phyloP scores from a whole-genome alignment of 2,888 invertebrate genomes.

The Rugalucina vietnamica region DNA sequence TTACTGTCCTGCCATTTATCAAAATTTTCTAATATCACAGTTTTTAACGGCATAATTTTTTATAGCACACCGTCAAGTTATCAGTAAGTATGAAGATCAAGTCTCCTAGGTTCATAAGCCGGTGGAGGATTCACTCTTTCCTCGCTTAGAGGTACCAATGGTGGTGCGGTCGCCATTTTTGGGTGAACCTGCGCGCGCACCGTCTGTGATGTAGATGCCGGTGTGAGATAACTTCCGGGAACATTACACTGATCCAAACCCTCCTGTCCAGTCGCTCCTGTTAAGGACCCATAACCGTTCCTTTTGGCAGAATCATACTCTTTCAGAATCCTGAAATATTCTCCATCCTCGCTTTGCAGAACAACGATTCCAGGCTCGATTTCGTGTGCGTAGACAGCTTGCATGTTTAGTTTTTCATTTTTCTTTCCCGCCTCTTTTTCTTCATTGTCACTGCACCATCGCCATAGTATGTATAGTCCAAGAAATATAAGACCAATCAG shows the following conservation, averaged over 20 bases:
- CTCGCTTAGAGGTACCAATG: neutral
- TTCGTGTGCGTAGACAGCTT: conserved; percentile 63
- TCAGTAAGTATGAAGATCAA: neutral
- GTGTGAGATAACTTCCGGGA: neutral
- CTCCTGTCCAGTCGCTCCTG: neutral
- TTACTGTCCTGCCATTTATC: no score
- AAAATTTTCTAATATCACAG: no score
- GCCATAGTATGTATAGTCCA: conserved; percentile 27
- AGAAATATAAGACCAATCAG: conserved; percentile 1
- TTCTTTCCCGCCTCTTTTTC: conserved; percentile 2
- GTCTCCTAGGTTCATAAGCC: neutral
- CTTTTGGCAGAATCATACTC: conserved; percentile 41
- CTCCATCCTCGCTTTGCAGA: conserved; percentile 63
- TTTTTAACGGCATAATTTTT: no score
- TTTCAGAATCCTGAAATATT: conserved; percentile 64
- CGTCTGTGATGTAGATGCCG: neutral
- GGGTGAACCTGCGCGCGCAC: neutral
- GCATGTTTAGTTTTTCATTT: conserved; percentile 19
- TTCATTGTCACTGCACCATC: conserved; percentile 27
- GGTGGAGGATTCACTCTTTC: neutral
- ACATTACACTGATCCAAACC: neutral
- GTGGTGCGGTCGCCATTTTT: neutral
- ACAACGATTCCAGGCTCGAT: conserved; percentile 64
- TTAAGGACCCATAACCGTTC: neutral
- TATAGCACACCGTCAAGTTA: no score